Conservation (phyloP, 2,888 invertebrate species). For the Tetragnatha montana region DNA sequence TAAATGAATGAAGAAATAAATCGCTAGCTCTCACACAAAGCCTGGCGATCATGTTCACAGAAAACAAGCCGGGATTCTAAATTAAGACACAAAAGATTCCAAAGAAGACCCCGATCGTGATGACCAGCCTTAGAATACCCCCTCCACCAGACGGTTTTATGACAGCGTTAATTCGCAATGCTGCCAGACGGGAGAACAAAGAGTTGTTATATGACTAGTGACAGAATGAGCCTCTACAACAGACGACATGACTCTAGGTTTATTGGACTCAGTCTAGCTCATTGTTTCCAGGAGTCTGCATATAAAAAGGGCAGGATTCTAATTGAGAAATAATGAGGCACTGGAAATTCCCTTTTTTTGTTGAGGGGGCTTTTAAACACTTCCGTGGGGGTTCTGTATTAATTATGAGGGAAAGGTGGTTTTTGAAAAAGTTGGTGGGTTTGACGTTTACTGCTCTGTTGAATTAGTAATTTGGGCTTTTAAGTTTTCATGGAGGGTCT, state of each 20-base stretch:
- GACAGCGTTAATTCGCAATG: constrained; percentile 48
- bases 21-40: neutral
- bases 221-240: neutral
- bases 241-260: constrained; percentile 34
- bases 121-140: constrained; percentile 21
- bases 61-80: constrained; percentile 8
- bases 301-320: too few species aligned
- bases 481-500: too few species aligned
- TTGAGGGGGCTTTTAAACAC: too few species aligned
- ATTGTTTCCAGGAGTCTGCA: too few species aligned
- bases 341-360: too few species aligned
- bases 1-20: constrained; percentile 41
- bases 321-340: too few species aligned
- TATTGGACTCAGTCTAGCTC: neutral
- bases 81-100: constrained; percentile 49
- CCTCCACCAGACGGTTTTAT: constrained; percentile 36
- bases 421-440: too few species aligned
- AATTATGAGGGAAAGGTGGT: too few species aligned
- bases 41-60: neutral
- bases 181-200: constrained; percentile 41
- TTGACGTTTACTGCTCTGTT: too few species aligned
- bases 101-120: constrained; percentile 18
- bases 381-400: too few species aligned
- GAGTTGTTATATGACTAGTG: constrained; percentile 14
- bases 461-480: too few species aligned